Base-by-base conservation (phyloP, 2,888 invertebrate species). In the Ichneumoninae sp. region DNA sequence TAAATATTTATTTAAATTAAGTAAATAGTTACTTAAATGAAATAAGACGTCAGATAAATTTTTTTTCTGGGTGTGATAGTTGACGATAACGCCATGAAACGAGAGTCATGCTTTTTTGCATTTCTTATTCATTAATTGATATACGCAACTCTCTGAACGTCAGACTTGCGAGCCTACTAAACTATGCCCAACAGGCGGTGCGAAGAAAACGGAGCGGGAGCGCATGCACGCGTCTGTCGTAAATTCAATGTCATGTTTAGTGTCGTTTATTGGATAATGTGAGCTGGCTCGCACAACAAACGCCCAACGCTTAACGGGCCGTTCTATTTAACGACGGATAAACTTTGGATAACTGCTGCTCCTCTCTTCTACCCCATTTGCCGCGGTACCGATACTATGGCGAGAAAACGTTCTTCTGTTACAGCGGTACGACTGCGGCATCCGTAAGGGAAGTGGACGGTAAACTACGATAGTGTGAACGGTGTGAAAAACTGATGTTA, bases 281-380 rank as follows among this genome's bases (percentile, higher is more conserved):
- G 60, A 69, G 88, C 83, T 80, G 79, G 83, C 88, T 83, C 82
- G 80, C 81, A 74, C 71, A 69, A 70, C 80, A 82, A 85, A 75
- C 85, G 85, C 74, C 83, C 83, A 81, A 85, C 87, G 88, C 87
- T 90, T 90, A 91, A 90, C 89, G 87, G 90, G 86, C 89, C 89
- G 89, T 91, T 89, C 88, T 88, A 88, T 89, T 90, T 91, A 90
- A 91, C 88, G 88, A 84, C 83, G 81, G 88, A 90, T 91, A 91
- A 91, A 91, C 88, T 86, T 85, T 83, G 81, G 79, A 68, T 87
- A 78, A 71, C 81, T 76, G 52, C 79, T 78, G 57, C 74, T 78
- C 71, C 54, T 63, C 78, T 65, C 52, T 60, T 79, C 57, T 77
- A 57, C 66, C 36, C 78, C 68, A 50, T 79, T 83, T 79, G 75